Base-by-base conservation (phyloP, 1,140 invertebrate genomes). In the Drosophila orosa region DNA sequence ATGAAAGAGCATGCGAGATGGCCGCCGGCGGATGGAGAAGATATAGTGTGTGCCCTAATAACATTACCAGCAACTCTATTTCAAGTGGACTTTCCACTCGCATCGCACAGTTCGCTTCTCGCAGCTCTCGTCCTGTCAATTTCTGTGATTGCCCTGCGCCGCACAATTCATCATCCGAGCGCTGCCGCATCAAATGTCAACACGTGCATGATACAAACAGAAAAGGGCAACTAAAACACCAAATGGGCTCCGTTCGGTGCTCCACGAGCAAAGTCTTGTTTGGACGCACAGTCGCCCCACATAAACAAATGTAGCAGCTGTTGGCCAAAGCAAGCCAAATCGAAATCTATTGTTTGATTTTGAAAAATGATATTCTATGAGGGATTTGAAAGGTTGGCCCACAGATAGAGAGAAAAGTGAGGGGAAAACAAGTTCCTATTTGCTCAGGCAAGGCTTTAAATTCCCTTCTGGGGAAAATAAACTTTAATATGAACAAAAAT, bases 31-130 rank as follows among this genome's bases (percentile, higher is more conserved):
- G 33, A 29, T 17, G 40, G 57, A 24, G 61, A 48, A 58, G 50
- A 40, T 50, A 50, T 39, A 31, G 40, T 63, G 59, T 65, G 52
- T 15, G 47, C 55, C 67, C 54, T 78, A 78, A 78, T 78, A 78
- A 78, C 59, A 78, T 78, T 78, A 73, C 55, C 54, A 78, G 60
- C 56, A 77, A 77, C 74, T 78, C 74, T 29, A 71, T 78, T 78
- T 78, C 74, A 78, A 78, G 74, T 71, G 63, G 74, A 76, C 54
- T 44, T 48, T 54, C 48, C 58, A 35, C 58, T 35, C n/a, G 31
- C 50, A 29, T 6, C 57, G 12, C 27, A 22, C 47, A 25, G 22
- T 33, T 19, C 37, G 4, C 31, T n/a, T 8, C 31, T 44, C 48
- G 17, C 29, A 40, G 17, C 40, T 42, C 47, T 76, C 35, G 39